Evolutionary conservation across 2,113 vertebrate genomes (phyloP), one percentile per base, ranked within the genome.

Genomic region (Phyllostomus discolor): DNA sequence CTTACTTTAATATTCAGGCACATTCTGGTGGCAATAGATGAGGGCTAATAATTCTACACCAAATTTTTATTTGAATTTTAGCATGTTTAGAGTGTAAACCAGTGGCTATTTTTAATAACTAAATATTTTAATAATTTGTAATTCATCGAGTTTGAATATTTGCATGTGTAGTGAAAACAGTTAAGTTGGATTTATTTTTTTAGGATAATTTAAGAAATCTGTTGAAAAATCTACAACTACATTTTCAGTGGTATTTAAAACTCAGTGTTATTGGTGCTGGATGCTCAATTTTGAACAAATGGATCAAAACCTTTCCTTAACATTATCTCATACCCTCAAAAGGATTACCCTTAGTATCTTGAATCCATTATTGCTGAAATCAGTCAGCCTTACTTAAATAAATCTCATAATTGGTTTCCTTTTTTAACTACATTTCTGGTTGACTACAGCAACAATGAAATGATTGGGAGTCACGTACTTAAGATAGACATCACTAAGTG

Each of bases 401-500:
- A 78, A 86, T 80, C 54, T 81, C 41, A 90, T 93, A 96, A 93
- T 90, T 94, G 69, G 86, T 70, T 93, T 96, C 94, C 31, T 95
- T 97, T 97, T 96, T 88, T 43, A 97, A 86, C 66, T 22, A 78
- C 73, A 86, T 66, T 91, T 95, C 85, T 94, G 46, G 76, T 87
- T 97, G 67, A 96, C 79, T 76, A 92, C 72, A 91, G 93, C 84
- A 97, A 95, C 88, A 94, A 59, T 43, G 19, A 92, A 96, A 80
- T 0, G 24, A 93, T 54, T 95, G 79, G 94, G 91, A 97, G 89
- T 92, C 95, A 95, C 43, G 69, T 46, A 91, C 88, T 95, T 95
- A 95, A 96, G 97, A 95, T 6, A 97, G 96, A 96, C 66, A 95
- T 97, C 91, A 78, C 90, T 90, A 95, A 87, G 70, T 85, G 41